Conservation (phyloP, 92 coral and sea anemone genomes). For the Palythoa heliodiscus region DNA sequence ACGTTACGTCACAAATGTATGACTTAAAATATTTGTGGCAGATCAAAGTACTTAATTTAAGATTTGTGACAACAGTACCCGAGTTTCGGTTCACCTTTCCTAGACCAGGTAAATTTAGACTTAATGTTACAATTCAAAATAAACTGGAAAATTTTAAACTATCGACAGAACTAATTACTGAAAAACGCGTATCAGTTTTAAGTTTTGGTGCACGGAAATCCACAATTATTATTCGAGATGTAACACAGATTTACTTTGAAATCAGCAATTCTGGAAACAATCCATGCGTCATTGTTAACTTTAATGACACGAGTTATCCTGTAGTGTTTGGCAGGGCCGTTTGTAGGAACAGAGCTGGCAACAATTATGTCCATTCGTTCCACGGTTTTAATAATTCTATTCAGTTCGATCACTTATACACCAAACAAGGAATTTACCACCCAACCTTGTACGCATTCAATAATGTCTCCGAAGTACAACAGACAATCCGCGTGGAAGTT, state of each 20-base stretch:
- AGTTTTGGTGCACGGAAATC: conserved; percentile 7
- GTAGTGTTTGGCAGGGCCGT: conserved; percentile 44
- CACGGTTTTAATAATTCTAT: background rate
- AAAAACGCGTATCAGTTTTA: conserved; percentile 24
- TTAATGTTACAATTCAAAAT: conserved; percentile 22
- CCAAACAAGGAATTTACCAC: conserved; percentile 55
- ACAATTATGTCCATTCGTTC: background rate
- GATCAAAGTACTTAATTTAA: conserved; percentile 15
- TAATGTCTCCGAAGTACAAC: conserved; percentile 56
- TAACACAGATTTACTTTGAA: conserved; percentile 31
- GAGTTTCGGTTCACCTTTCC: conserved; percentile 15
- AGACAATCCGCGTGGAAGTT: conserved; percentile 37
- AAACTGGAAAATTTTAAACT: conserved; percentile 1
- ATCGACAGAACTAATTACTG: conserved; percentile 17
- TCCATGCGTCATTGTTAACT: conserved; percentile 55
- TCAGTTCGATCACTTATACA: conserved; percentile 53
- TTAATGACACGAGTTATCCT: conserved; percentile 43
- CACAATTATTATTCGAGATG: conserved; percentile 43
- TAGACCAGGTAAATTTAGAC: conserved; percentile 6
- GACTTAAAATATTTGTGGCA: conserved; percentile 27
- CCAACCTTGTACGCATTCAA: conserved; percentile 58
- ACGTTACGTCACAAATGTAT: conserved; percentile 33
- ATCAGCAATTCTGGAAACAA: conserved; percentile 39
- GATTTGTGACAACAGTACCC: background rate
- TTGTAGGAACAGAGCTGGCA: conserved; percentile 28